Base-by-base conservation (phyloP, 2,113 vertebrate genomes). In the Pomatostomus ruficeps region DNA sequence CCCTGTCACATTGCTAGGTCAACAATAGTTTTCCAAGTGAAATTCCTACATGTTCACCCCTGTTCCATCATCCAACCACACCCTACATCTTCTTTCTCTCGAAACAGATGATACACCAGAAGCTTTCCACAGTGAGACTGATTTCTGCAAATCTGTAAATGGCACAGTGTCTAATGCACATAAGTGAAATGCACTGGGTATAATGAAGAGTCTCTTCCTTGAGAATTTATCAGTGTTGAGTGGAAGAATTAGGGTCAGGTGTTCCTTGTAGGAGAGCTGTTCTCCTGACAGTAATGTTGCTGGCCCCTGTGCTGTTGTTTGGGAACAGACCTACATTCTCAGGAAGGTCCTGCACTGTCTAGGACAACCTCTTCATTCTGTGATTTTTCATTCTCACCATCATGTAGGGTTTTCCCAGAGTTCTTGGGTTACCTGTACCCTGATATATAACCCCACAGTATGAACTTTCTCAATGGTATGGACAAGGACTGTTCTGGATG, bases 291-390 rank as follows among this genome's bases (percentile, higher is more conserved):
- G 66, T 13, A 4, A 5, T 3, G 1, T 26, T 33, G 14, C 22
- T 75, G 36, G 11, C 6, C 20, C 22, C 25, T 52, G 36, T n/a
- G 51, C 26, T 33, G 11, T 8, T 35, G 2, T 33, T 59, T 57
- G 33, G 52, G 18, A 79, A 3, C 51, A 54, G 5, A 43, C 4
- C 28, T 20, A 2, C 0, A 0, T 17, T 59, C 20, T 49, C 24
- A 57, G 51, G 19, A 48, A 71, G 31, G n/a, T 28, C 28, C 61
- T 74, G 38, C 19, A 5, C 8, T 45, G 45, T 25, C 16, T 10
- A 49, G 70, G 28, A 61, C 22, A 48, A 33, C 3, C 2, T 51
- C 23, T 43, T 29, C 6, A 2, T 43, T 38, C 18, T 36, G 20
- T 15, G 54, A 28, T 70, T 89, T 68, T 51, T 76, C 2, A 0